Conservation (phyloP, 2,797 vertebrate genomes). For the Cyclopterus lumpus region DNA sequence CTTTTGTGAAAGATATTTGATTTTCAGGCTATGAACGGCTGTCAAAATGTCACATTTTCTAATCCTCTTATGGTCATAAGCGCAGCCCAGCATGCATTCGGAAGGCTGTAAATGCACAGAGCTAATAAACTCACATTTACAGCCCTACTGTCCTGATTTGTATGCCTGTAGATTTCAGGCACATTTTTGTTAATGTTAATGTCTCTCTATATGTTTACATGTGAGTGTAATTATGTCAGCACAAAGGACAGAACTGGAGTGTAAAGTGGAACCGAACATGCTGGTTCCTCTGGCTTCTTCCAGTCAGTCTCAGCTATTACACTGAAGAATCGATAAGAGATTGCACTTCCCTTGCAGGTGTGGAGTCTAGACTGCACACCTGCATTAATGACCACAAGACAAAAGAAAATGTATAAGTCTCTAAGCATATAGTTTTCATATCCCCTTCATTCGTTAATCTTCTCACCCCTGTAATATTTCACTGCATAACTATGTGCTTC, state of each 20-base stretch:
- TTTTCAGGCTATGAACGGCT: neutral
- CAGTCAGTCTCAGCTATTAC: slow-evolving; percentile 9
- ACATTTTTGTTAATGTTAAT: slow-evolving; percentile 34
- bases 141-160: slow-evolving; percentile 9
- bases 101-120: neutral
- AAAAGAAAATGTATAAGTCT: slow-evolving; percentile 55
- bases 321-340: neutral
- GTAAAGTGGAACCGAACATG: slow-evolving; percentile 39
- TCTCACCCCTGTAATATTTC: slow-evolving; percentile 69
- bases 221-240: slow-evolving; percentile 32
- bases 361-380: slow-evolving; percentile 30
- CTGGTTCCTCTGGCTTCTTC: slow-evolving; percentile 18
- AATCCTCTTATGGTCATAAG: neutral
- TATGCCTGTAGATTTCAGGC: neutral
- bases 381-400: slow-evolving; percentile 48
- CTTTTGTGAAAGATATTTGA: neutral
- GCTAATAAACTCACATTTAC: neutral
- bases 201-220: slow-evolving; percentile 35
- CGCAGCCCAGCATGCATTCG: neutral
- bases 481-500: slow-evolving; percentile 82
- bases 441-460: slow-evolving; percentile 34
- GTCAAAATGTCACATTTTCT: neutral
- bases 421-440: slow-evolving; percentile 60
- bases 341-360: neutral
- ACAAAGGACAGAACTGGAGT: slow-evolving; percentile 10